Percentiles rank a stretch among this genome's conserved stretches.
Conservation (phyloP, 2,797 vertebrate species). For the Urophycis tenuis region DNA sequence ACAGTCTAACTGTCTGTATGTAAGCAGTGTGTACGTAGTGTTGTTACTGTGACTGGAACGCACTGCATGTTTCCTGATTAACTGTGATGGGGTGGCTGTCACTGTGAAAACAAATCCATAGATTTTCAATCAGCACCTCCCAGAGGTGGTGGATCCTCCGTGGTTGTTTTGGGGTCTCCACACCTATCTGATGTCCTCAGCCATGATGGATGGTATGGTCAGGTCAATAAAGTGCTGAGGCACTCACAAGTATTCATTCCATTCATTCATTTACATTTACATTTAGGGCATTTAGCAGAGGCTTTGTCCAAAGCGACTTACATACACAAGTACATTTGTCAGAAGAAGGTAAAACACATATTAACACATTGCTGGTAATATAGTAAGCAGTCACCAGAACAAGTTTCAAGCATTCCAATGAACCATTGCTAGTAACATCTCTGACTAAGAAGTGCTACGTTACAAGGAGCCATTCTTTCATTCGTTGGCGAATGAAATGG, state of each 20-base stretch:
- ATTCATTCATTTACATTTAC: constrained; percentile 18
- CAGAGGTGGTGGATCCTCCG: constrained; percentile 23
- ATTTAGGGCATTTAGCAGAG: too few relatives aligned
- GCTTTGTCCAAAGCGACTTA: too few relatives aligned
- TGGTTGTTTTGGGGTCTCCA: constrained; percentile 24
- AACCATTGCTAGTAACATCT: too few relatives aligned
- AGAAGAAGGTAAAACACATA: too few relatives aligned
- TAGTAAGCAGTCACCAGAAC: too few relatives aligned
- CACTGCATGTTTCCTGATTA: neutral
- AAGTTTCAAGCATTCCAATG: too few relatives aligned
- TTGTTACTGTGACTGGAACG: neutral
- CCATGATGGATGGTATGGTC: constrained; percentile 33
- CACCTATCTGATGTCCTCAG: constrained; percentile 17
- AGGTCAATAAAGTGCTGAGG: constrained; percentile 29
- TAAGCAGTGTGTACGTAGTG: neutral
- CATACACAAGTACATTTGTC: too few relatives aligned
- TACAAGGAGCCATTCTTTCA: too few relatives aligned
- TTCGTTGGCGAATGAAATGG: too few relatives aligned
- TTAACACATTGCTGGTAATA: too few relatives aligned
- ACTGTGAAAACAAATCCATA: constrained; percentile 36
- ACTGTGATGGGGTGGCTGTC: constrained; percentile 23
- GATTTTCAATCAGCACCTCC: constrained; percentile 53
- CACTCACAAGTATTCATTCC: constrained; percentile 33
- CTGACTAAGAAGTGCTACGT: too few relatives aligned
- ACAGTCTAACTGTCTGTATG: neutral